A percentile compares a stretch with the other conserved stretches of the same genome.
Conservation (phyloP, 2,113 vertebrate species). For the Rhineura floridana region DNA sequence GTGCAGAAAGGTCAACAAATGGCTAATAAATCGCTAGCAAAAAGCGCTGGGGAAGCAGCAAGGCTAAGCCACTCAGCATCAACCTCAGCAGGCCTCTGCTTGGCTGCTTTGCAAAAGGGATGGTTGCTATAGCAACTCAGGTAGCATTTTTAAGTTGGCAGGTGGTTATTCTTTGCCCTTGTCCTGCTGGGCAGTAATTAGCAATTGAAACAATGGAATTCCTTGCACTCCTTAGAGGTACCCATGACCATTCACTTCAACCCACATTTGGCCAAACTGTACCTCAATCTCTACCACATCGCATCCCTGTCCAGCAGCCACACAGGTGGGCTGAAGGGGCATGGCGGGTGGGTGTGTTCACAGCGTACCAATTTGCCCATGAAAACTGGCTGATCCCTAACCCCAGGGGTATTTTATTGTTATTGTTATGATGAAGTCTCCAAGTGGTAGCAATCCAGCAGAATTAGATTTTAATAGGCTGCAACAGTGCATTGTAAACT, state of each 20-base stretch:
- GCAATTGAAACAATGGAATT: slow-evolving; percentile 3
- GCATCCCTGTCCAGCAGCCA: background rate
- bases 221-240: background rate
- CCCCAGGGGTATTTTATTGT: no score
- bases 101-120: slow-evolving; percentile 48
- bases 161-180: slow-evolving; percentile 67
- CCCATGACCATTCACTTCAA: background rate
- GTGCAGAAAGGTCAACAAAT: background rate
- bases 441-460: background rate
- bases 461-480: background rate
- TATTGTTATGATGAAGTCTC: no score
- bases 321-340: no score
- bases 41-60: background rate
- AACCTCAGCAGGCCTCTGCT: slow-evolving; percentile 22
- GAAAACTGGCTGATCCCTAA: background rate
- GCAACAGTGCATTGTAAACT: background rate
- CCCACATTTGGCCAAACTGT: background rate
- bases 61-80: rapidly evolving
- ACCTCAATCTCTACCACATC: background rate
- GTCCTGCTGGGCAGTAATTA: slow-evolving; percentile 61
- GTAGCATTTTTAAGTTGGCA: slow-evolving; percentile 56
- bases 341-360: no score
- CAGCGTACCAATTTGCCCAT: background rate
- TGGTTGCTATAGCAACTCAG: slow-evolving; percentile 51
- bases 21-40: background rate